A percentile compares a stretch with the other conserved stretches of the same genome.
Evolutionary conservation across 2,113 vertebrate genomes (phyloP).

Genomic region (Anguilla japonica): DNA sequence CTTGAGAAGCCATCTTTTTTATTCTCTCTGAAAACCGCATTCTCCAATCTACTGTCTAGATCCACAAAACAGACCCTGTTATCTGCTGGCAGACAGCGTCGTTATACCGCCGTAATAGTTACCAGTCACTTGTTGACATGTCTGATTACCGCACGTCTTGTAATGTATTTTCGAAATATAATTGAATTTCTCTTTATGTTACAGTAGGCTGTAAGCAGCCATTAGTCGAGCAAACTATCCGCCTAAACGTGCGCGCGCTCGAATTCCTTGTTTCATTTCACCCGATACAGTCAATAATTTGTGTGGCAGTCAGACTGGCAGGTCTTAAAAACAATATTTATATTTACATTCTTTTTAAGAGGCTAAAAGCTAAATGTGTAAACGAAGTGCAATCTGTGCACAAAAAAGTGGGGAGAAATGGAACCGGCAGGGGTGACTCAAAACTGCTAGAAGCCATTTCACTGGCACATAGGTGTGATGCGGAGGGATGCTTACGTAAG

Average conservation of each 20-base stretch:
- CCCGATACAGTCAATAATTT: too few relatives aligned
- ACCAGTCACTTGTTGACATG: background rate
- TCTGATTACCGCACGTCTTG: background rate
- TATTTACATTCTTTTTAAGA: too few relatives aligned
- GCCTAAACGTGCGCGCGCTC: too few relatives aligned
- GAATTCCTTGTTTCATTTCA: background rate
- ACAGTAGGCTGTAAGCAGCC: too few relatives aligned
- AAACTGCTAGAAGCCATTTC: background rate
- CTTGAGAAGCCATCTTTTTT: background rate
- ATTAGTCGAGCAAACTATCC: too few relatives aligned
- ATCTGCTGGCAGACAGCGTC: background rate
- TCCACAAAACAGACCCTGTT: background rate
- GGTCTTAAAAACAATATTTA: too few relatives aligned
- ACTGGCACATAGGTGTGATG: slow-evolving; percentile 3
- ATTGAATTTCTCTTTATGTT: background rate
- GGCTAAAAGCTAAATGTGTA: too few relatives aligned
- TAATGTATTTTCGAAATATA: background rate
- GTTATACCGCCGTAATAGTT: background rate
- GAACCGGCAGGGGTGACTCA: background rate
- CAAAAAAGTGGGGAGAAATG: background rate
- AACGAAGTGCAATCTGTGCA: too few relatives aligned
- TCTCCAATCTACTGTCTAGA: background rate
- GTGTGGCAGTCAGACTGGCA: too few relatives aligned
- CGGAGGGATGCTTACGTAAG: background rate
- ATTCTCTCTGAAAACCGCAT: background rate